These are phyloP conservation scores for Acleris emargana DNA, from an alignment of 2,888 invertebrate species.

Conservation along the genomic window DNA sequence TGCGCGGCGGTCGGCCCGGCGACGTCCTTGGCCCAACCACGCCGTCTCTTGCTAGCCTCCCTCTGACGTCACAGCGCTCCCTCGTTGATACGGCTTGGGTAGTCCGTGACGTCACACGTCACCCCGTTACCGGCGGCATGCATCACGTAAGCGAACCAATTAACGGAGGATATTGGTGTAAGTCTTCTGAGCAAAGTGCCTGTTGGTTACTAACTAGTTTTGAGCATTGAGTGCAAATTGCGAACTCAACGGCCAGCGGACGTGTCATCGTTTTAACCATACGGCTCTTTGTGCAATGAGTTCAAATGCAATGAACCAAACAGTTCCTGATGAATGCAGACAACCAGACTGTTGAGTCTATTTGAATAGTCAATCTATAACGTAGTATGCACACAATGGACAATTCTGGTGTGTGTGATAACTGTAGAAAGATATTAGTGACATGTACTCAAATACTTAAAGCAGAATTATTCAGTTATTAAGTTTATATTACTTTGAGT, in stretches of 20 bases:
- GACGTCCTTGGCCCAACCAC: conserved; percentile 79
- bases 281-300: conserved; percentile 38
- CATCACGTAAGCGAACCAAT: conserved; percentile 36
- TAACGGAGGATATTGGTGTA: conserved; percentile 21
- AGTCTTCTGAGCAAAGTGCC: conserved; percentile 5
- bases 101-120: conserved; percentile 70
- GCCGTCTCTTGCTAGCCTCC: conserved; percentile 56
- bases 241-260: conserved; percentile 37
- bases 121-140: conserved; percentile 51
- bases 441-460: no score
- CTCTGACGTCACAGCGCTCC: conserved; percentile 71
- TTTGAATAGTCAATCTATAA: conserved; percentile 14
- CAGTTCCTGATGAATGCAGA: conserved; percentile 43
- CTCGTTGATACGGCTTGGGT: conserved; percentile 63
- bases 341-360: background rate
- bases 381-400: background rate
- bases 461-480: no score
- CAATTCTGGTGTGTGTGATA: no score
- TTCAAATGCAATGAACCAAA: conserved; percentile 46
- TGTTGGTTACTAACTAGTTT: conserved; percentile 30
- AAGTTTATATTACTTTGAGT: no score
- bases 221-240: conserved; percentile 38
- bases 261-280: conserved; percentile 43
- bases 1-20: conserved; percentile 78
- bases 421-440: no score